A percentile compares a stretch with the other conserved stretches of the same genome.
phyloP scores from a whole-genome alignment of 2,113 vertebrate genomes.

The Ascaphus truei region DNA sequence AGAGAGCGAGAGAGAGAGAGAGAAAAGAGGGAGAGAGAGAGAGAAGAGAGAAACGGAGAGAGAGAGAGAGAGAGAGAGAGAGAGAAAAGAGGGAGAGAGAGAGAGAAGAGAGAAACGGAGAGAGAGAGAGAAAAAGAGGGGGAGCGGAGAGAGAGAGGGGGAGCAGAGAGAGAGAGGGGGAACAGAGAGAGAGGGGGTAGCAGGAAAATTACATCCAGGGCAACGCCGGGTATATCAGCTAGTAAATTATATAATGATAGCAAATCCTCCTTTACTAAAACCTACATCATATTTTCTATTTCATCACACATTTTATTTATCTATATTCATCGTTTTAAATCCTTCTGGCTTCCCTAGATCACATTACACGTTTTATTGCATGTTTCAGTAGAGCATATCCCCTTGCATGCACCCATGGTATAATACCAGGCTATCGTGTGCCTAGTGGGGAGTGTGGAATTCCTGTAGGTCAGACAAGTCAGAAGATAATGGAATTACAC shows the following conservation, averaged over 20 bases:
- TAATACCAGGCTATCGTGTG: neutral
- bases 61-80: neutral
- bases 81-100: neutral
- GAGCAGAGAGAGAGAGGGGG: no score
- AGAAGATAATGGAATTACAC: slow-evolving; percentile 19
- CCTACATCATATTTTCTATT: neutral
- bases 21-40: neutral
- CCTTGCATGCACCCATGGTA: neutral
- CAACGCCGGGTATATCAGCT: no score
- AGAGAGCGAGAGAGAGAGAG: no score
- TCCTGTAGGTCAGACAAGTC: slow-evolving; percentile 10
- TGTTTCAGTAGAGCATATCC: neutral
- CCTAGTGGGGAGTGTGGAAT: neutral
- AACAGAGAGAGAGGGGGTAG: no score
- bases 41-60: neutral
- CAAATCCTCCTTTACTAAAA: no score
- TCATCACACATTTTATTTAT: neutral
- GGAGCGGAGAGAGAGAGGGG: no score
- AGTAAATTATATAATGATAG: no score
- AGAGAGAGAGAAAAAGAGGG: slow-evolving; percentile 21
- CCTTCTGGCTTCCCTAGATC: neutral
- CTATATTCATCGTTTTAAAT: neutral
- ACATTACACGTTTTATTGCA: neutral
- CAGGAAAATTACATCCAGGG: no score
- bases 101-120: neutral